Evolutionary conservation across 2,888 invertebrate genomes (phyloP).

Genomic region (Ichneumoninae sp.): DNA sequence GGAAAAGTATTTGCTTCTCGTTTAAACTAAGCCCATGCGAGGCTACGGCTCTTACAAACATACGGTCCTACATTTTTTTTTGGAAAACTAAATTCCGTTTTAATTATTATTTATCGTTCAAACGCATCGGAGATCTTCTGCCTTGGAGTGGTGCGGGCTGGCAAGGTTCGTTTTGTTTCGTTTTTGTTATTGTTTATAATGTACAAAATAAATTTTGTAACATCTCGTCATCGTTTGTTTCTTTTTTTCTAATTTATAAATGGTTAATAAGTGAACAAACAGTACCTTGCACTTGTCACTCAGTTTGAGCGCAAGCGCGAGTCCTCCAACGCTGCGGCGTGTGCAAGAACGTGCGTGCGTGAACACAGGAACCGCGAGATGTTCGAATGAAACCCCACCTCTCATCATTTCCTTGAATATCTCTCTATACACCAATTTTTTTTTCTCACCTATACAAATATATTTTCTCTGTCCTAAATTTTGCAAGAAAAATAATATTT

Average conservation of each 20-base stretch:
- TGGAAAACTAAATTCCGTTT: constrained; percentile 20
- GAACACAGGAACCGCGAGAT: constrained; percentile 86
- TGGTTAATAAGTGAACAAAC: constrained; percentile 65
- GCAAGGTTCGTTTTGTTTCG: constrained; percentile 25
- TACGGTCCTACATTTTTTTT: constrained; percentile 46
- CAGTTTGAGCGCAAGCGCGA: constrained; percentile 91
- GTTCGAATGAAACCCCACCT: constrained; percentile 69
- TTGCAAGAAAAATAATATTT: background rate
- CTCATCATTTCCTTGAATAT: constrained; percentile 35
- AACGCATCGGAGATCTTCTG: constrained; percentile 44
- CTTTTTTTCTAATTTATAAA: constrained; percentile 55
- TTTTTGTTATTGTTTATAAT: background rate
- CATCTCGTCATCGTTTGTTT: constrained; percentile 2
- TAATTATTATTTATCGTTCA: background rate
- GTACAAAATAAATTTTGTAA: constrained; percentile 19
- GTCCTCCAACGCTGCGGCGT: constrained; percentile 86
- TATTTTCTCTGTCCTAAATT: constrained; percentile 3
- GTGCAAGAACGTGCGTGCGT: constrained; percentile 83
- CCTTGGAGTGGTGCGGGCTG: constrained; percentile 66
- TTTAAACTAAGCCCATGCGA: constrained; percentile 39
- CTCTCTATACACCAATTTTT: constrained; percentile 24
- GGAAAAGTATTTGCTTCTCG: constrained; percentile 31
- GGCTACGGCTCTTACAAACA: constrained; percentile 47
- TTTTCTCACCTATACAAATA: background rate
- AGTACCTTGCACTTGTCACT: constrained; percentile 89